Evolutionary conservation across 2,113 vertebrate species (phyloP).

Genomic region (Catagonus wagneri): DNA sequence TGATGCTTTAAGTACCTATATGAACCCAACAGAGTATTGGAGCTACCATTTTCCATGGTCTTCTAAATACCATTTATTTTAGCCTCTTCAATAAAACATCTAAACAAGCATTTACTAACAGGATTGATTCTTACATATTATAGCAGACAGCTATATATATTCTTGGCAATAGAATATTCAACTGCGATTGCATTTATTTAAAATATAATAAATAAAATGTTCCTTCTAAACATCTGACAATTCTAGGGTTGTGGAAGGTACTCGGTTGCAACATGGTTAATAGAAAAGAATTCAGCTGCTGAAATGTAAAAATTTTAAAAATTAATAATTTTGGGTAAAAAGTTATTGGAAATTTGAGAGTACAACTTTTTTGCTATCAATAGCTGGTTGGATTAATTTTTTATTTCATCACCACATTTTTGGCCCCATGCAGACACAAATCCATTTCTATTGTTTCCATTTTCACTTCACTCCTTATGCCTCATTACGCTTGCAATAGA

Average conservation of each 20-base stretch:
- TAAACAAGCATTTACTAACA: not conserved
- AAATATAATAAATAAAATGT: not conserved
- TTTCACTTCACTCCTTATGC: slow-evolving; percentile 46
- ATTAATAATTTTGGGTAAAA: not conserved
- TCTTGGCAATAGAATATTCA: not conserved
- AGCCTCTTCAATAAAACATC: not conserved
- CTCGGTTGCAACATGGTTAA: not conserved
- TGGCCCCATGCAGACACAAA: slow-evolving; percentile 45
- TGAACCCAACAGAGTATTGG: not conserved
- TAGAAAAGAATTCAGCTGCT: not conserved
- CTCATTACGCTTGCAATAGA: slow-evolving; percentile 79
- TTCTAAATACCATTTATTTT: slow-evolving; percentile 22
- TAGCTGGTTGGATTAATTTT: not conserved
- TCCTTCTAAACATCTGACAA: not conserved
- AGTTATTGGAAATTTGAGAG: not conserved
- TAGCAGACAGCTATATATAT: not conserved
- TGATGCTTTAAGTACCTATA: not conserved
- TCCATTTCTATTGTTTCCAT: not conserved
- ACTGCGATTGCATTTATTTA: not conserved
- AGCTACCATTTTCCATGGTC: not conserved
- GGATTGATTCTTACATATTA: slow-evolving; percentile 5
- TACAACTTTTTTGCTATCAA: not conserved
- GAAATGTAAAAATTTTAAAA: not conserved
- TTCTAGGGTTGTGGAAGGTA: not conserved
- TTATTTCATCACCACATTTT: not conserved